phyloP scores from a whole-genome alignment of 30 jellyfish, hydroid and myxozoan genomes.

The Cassiopea xamachana region DNA sequence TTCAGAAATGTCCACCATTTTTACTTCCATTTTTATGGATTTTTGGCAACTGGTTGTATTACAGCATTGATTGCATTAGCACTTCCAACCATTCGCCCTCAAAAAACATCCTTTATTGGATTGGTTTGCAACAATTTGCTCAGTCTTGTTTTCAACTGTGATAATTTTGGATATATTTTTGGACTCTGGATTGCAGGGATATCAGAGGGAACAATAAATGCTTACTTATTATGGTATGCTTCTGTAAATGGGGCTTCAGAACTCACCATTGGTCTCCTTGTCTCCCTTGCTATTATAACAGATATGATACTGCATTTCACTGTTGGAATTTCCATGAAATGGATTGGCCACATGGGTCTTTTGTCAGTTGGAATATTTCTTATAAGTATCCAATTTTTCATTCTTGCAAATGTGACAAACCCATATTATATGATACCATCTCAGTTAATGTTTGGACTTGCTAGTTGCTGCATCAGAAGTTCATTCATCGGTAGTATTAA shows the following conservation, averaged over 20 bases:
- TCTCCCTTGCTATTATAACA: constrained; percentile 61
- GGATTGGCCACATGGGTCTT: constrained; percentile 80
- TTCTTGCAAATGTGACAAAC: constrained; percentile 39
- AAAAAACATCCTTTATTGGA: constrained; percentile 29
- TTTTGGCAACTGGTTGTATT: constrained; percentile 69
- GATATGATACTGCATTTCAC: constrained; percentile 68
- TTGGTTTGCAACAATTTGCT: constrained; percentile 44
- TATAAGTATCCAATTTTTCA: constrained; percentile 57
- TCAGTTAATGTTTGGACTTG: constrained; percentile 63
- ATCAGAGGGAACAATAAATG: constrained; percentile 68
- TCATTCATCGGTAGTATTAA: constrained; percentile 56
- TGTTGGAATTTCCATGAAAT: constrained; percentile 70
- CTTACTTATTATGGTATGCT: constrained; percentile 77
- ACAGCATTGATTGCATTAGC: constrained; percentile 44
- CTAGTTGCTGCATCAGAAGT: constrained; percentile 53
- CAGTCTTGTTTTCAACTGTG: constrained; percentile 53
- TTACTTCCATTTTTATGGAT: constrained; percentile 76
- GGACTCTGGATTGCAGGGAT: constrained; percentile 73
- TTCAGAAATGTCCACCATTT: constrained; percentile 53
- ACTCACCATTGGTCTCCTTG: constrained; percentile 53
- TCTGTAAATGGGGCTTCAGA: constrained; percentile 65
- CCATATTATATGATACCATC: constrained; percentile 59
- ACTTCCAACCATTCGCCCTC: constrained; percentile 51
- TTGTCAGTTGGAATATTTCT: constrained; percentile 61
- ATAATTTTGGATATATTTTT: constrained; percentile 44